Base-by-base conservation (phyloP, 2,888 invertebrate species). In the Pediacus dermestoides region DNA sequence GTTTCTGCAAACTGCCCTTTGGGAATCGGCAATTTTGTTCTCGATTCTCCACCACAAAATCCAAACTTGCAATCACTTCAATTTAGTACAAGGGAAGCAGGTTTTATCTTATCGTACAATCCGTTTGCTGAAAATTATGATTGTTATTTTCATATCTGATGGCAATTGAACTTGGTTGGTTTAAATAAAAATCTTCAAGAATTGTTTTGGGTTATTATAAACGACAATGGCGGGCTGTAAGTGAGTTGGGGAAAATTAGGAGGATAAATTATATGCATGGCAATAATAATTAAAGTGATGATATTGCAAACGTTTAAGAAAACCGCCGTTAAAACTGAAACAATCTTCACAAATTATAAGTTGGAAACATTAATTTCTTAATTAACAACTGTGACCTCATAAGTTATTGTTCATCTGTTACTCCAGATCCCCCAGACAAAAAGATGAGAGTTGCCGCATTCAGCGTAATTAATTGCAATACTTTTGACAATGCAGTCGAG, bases 311-410 rank as follows among this genome's bases (percentile, higher is more conserved):
- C 44, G 46, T 48, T 50, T 33, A 36, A 48, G 41, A 52, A 54
- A 58, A 58, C 58, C 54, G 51, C 57, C 48, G 55, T 49, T 54
- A 51, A 52, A 39, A 50, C 49, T 48, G 49, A 48, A 45, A 56
- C 56, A 55, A 49, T 55, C 46, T 51, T 53, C 54, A 53, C 59
- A 54, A 56, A 57, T 59, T 57, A 57, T 53, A 57, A 61, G 57
- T 60, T 59, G 42, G 53, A 53, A 53, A 53, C 62, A 63, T 61
- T 62, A 65, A 66, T 67, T 67, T 64, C 66, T 63, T 66, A 67
- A 67, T 67, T 67, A 67, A 64, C 66, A 64, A 65, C 64, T 65
- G 64, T 58, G 63, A 64, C 63, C 63, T 63, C 58, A 61, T 64
- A 64, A 66, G 61, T 66, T 66, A 64, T 64, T 64, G 63, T 62